These are phyloP conservation scores for Ameiurus melas DNA, from an alignment of 2,113 vertebrate species.

Conservation along the genomic window DNA sequence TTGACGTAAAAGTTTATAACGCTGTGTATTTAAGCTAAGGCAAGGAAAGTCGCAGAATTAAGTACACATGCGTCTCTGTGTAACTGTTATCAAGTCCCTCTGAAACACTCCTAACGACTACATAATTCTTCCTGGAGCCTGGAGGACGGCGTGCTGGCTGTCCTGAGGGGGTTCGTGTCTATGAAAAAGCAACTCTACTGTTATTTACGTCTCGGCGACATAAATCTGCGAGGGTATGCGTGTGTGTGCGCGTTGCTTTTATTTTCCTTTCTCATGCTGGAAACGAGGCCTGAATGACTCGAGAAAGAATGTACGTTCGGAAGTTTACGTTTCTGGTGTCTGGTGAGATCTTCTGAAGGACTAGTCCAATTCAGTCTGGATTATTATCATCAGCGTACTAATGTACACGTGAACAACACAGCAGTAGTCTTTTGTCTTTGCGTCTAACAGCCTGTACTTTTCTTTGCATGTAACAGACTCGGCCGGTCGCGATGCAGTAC, in stretches of 20 bases:
- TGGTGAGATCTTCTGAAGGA: background rate
- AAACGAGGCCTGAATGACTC: background rate
- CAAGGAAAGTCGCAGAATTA: background rate
- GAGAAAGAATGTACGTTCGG: background rate
- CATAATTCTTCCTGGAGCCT: slow-evolving; percentile 24
- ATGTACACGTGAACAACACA: background rate
- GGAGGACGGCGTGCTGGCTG: background rate
- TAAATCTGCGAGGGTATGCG: slow-evolving; percentile 14
- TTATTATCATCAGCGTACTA: background rate
- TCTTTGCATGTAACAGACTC: background rate
- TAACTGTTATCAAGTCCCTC: slow-evolving; percentile 1
- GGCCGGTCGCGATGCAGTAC: background rate
- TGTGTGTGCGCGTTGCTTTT: background rate
- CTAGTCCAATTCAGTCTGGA: background rate
- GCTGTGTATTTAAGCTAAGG: background rate
- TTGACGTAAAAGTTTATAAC: background rate
- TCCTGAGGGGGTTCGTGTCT: slow-evolving; percentile 11
- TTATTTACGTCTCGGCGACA: slow-evolving; percentile 16
- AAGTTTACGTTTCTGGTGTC: background rate
- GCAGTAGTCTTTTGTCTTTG: background rate
- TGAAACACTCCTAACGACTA: slow-evolving; percentile 11
- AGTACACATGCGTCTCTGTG: background rate
- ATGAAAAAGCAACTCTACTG: background rate
- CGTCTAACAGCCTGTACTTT: background rate
- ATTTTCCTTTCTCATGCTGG: background rate